Evolutionary conservation across 2,113 vertebrate genomes (phyloP).

Genomic region (Petroica traversi): DNA sequence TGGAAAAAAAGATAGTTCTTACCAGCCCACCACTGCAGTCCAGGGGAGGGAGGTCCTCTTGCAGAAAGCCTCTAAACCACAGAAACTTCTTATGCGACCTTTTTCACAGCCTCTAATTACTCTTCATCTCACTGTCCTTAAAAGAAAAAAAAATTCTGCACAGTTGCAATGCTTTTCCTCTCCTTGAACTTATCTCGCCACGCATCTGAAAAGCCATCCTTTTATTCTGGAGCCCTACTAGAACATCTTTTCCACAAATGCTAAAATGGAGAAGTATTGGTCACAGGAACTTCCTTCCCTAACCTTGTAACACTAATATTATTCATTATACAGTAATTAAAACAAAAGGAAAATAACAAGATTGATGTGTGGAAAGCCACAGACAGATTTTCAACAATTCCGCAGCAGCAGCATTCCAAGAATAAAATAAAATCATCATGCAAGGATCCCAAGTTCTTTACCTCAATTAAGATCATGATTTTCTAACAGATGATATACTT

Average conservation of each 20-base stretch:
- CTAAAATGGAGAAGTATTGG: background rate
- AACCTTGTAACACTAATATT: background rate
- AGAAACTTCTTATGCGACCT: background rate
- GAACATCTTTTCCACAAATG: background rate
- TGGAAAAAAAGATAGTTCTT: background rate
- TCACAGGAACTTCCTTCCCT: background rate
- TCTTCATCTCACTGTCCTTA: background rate
- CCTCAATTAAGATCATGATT: background rate
- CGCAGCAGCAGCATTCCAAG: background rate
- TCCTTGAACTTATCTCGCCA: background rate
- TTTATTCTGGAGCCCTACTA: background rate
- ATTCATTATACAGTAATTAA: background rate
- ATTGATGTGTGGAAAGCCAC: background rate
- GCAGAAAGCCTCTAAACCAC: background rate
- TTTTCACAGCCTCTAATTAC: background rate
- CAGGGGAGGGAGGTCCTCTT: background rate
- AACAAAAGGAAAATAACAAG: background rate
- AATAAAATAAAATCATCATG: background rate
- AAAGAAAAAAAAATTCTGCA: background rate
- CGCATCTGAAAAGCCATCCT: background rate
- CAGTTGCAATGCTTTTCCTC: background rate
- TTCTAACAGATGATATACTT: conserved; percentile 21
- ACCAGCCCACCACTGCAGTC: background rate
- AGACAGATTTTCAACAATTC: background rate
- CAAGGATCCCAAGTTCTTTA: background rate